Percentiles rank a stretch among this genome's conserved stretches.
These are phyloP conservation scores for Paedocypris sp. DNA, from an alignment of 2,113 vertebrate species.

Conservation along the genomic window DNA sequence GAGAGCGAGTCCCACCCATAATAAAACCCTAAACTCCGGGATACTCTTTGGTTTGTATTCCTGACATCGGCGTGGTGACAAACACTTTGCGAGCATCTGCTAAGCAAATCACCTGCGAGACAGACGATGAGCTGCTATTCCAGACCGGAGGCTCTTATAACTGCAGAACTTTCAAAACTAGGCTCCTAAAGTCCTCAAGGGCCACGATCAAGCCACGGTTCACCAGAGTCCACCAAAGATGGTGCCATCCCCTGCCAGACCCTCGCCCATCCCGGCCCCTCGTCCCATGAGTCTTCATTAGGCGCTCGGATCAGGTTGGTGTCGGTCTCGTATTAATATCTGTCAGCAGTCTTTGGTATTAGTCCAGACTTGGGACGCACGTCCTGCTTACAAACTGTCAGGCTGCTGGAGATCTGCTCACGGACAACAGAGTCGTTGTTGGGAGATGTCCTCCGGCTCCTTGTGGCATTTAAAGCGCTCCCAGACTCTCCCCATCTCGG, in stretches of 20 bases:
- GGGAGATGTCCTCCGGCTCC: background rate
- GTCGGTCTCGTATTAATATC: conserved; percentile 12
- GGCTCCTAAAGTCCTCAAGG: too few species aligned
- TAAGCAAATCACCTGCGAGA: too few species aligned
- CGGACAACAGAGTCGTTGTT: conserved; percentile 11
- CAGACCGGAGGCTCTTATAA: too few species aligned
- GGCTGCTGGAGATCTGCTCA: background rate
- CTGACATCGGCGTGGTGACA: too few species aligned
- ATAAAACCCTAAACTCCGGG: too few species aligned
- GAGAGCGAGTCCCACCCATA: too few species aligned
- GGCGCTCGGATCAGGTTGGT: conserved; percentile 17
- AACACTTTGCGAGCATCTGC: too few species aligned
- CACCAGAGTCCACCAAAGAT: conserved; percentile 1
- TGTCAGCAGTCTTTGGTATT: conserved; percentile 15
- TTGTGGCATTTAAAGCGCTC: conserved; percentile 15
- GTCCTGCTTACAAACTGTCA: background rate
- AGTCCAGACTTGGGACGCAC: background rate
- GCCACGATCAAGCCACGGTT: too few species aligned
- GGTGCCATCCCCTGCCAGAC: background rate
- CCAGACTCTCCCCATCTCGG: background rate
- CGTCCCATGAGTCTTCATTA: conserved; percentile 22
- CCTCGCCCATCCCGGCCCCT: background rate
- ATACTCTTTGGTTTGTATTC: too few species aligned
- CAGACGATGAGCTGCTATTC: too few species aligned
- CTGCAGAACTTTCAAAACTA: too few species aligned